phyloP scores from a whole-genome alignment of 2,113 vertebrate species.

The Euleptes europaea region DNA sequence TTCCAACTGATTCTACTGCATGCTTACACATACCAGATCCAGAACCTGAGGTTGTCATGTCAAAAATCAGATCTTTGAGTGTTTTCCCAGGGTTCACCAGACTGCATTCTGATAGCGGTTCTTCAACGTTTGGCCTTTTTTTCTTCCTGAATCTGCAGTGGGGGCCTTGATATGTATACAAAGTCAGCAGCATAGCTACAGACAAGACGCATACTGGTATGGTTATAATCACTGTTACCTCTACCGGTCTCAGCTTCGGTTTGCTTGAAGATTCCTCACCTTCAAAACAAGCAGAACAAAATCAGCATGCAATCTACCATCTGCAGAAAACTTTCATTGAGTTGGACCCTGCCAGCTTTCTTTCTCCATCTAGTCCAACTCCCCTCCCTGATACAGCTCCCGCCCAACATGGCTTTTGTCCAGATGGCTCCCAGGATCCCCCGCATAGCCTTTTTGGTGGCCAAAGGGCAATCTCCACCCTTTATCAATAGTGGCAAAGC shows the following conservation, averaged over 20 bases:
- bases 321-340: background rate
- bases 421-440: no score
- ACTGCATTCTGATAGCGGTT: conserved; percentile 82
- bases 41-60: conserved; percentile 93
- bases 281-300: conserved; percentile 13
- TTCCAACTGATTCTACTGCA: background rate
- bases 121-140: conserved; percentile 82
- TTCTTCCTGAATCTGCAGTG: conserved; percentile 70
- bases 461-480: no score
- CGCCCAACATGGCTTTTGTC: no score
- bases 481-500: no score
- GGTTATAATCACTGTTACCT: conserved; percentile 74
- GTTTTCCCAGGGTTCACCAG: conserved; percentile 82
- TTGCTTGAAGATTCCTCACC: conserved; percentile 57
- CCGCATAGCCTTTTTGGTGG: no score
- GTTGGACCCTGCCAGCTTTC: no score
- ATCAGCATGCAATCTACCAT: background rate
- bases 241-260: conserved; percentile 65
- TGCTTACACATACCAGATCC: conserved; percentile 86
- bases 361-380: no score
- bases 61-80: conserved; percentile 90
- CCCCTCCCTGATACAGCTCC: no score
- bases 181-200: conserved; percentile 70
- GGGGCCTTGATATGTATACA: conserved; percentile 72
- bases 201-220: conserved; percentile 82